phyloP scores from a whole-genome alignment of 2,888 invertebrate genomes.

The Xylocampa areola region DNA sequence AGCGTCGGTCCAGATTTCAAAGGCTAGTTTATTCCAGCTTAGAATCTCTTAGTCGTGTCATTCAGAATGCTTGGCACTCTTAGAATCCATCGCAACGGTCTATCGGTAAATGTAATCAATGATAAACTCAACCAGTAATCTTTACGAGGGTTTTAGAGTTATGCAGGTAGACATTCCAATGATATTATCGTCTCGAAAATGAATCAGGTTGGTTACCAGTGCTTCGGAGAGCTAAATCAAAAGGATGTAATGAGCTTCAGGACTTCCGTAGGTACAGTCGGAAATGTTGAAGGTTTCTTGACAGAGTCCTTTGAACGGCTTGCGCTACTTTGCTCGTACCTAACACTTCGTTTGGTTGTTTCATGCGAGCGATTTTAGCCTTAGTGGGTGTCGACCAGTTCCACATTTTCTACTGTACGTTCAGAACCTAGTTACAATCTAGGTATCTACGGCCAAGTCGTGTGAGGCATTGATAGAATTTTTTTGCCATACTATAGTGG shows the following conservation, averaged over 20 bases:
- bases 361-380: too few relatives aligned
- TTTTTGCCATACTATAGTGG: too few relatives aligned
- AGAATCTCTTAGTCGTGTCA: slow-evolving; percentile 26
- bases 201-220: background rate
- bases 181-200: slow-evolving; percentile 9
- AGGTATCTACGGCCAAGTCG: too few relatives aligned
- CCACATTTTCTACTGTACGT: too few relatives aligned
- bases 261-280: background rate
- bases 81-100: slow-evolving; percentile 34
- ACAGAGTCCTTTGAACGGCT: too few relatives aligned
- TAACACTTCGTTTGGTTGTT: too few relatives aligned
- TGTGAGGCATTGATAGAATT: too few relatives aligned
- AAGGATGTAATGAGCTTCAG: slow-evolving; percentile 5
- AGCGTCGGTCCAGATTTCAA: slow-evolving; percentile 17
- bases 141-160: slow-evolving; percentile 8
- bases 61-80: slow-evolving; percentile 38
- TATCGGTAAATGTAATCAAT: slow-evolving; percentile 40
- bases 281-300: background rate
- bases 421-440: too few relatives aligned
- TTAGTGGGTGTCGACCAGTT: too few relatives aligned
- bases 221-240: slow-evolving; percentile 3
- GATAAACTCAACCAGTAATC: slow-evolving; percentile 26
- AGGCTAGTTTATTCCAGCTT: slow-evolving; percentile 26
- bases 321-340: too few relatives aligned
- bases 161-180: slow-evolving; percentile 9